Evolutionary conservation across 2,888 invertebrate species (phyloP), one percentile per base, ranked within the genome.

Genomic region (Norana najaformis): DNA sequence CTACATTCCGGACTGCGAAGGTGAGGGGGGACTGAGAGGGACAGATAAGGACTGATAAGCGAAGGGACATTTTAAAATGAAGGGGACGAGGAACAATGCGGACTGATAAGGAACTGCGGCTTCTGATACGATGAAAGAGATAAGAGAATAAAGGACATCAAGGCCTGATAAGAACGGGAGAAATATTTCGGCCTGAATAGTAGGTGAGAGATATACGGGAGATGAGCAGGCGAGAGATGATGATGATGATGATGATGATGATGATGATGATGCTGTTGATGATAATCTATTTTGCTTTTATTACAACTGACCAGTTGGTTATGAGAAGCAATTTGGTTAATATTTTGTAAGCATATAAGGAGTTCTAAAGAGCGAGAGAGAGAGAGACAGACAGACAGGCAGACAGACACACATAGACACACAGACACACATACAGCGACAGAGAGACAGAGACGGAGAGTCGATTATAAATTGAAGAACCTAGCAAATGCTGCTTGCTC

Each of bases 1-100:
- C 37, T 85, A 85, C 36, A 85, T 85, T 85, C 85, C 85, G 85
- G 36, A 85, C 36, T 85, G 85, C 30, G 85, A 85, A 37, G 85
- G 85, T 85, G 30, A 69, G n/a, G 30, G 69, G n/a, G 30, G 69
- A 30, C 11, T 69, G 69, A 8, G 11, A 23, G 11, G 23, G 30
- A 53, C 53, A 30, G 30, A 53, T 13, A 41, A 41, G 41, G 14
- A 18, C 13, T 1, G 23, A 1, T 30, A 23, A 41, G 23, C 53
- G 47, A 47, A 18, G 18, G 4, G 23, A 1, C 30, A 41, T 69
- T 30, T 69, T 16, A 13, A 23, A n/a, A 8, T 69, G n/a, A 69
- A 69, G n/a, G 16, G 69, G 23, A 1, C 23, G 47, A 47, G 23
- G 47, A 47, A 47, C n/a, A 69, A 16, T 69, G n/a, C 14, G 69